phyloP scores from a whole-genome alignment of 2,797 vertebrate species.

The Amblyopsis hoosieri region DNA sequence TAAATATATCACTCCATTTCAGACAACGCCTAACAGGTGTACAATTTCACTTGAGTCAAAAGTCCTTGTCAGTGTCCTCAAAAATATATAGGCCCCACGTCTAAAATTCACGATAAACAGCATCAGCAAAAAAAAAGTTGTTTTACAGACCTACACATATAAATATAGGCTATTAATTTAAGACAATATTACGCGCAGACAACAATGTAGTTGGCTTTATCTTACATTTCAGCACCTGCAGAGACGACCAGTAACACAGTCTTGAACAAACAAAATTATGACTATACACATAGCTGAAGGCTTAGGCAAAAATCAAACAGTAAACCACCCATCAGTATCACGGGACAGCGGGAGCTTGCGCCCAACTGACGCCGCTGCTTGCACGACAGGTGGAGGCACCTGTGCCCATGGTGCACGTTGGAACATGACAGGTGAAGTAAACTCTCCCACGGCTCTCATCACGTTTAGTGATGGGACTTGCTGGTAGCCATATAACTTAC shows the following conservation, averaged over 20 bases:
- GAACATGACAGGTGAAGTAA: slow-evolving; percentile 77
- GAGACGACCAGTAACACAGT: slow-evolving; percentile 20
- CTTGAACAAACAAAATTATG: slow-evolving; percentile 59
- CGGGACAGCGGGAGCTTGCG: slow-evolving; percentile 33
- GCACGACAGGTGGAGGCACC: slow-evolving; percentile 82
- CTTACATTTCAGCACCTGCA: slow-evolving; percentile 18
- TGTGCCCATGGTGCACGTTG: slow-evolving; percentile 65
- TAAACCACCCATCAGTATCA: slow-evolving; percentile 49
- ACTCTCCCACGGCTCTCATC: slow-evolving; percentile 23
- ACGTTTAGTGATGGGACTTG: background rate
- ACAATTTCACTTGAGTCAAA: slow-evolving; percentile 77
- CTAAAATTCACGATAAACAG: slow-evolving; percentile 15
- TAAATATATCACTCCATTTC: slow-evolving; percentile 59
- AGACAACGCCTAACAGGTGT: slow-evolving; percentile 84
- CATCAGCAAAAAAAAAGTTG: background rate
- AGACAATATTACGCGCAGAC: background rate
- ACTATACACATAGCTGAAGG: slow-evolving; percentile 56
- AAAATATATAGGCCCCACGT: slow-evolving; percentile 21
- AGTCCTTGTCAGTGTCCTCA: slow-evolving; percentile 54
- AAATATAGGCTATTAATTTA: background rate
- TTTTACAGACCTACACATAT: background rate
- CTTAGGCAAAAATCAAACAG: slow-evolving; percentile 67
- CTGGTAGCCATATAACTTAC: background rate
- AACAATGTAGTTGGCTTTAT: slow-evolving; percentile 7
- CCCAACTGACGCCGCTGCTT: slow-evolving; percentile 51